These are phyloP conservation scores for Enteromius fasciolatus DNA, from an alignment of 2,797 vertebrate genomes.

Conservation along the genomic window DNA sequence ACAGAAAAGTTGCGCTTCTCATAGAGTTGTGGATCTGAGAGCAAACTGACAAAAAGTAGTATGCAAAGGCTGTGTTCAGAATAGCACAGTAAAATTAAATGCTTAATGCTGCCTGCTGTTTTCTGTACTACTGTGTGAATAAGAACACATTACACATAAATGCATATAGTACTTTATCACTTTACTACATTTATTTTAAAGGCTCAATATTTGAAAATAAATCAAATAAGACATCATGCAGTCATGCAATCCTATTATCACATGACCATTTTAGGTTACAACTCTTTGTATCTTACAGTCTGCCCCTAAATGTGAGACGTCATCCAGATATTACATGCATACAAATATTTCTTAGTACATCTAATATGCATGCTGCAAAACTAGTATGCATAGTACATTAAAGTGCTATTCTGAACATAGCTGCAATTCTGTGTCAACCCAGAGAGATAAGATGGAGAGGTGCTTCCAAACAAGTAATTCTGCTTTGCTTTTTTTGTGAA, in stretches of 20 bases:
- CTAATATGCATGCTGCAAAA: constrained; percentile 3
- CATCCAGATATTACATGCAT: background rate
- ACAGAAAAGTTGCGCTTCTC: background rate
- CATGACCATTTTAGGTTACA: too few species aligned
- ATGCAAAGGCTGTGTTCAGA: constrained; percentile 8
- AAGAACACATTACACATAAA: background rate
- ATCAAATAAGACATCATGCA: background rate
- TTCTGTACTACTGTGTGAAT: background rate
- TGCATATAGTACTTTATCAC: background rate
- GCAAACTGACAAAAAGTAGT: background rate
- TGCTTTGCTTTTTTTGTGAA: constrained; percentile 32
- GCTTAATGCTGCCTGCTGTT: background rate
- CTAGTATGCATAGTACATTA: background rate
- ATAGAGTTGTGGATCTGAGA: background rate
- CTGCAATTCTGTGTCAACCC: background rate
- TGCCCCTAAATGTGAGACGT: background rate
- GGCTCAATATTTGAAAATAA: background rate
- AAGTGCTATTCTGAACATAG: constrained; percentile 1
- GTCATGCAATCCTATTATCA: background rate
- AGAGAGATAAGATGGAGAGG: constrained; percentile 11
- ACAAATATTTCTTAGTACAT: background rate
- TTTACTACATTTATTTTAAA: background rate
- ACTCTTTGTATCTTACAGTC: background rate
- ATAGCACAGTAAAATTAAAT: constrained; percentile 4
- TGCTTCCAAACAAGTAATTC: constrained; percentile 28